These are phyloP conservation scores for Cremastinae sp. DNA, from an alignment of 2,888 invertebrate genomes.

Conservation along the genomic window DNA sequence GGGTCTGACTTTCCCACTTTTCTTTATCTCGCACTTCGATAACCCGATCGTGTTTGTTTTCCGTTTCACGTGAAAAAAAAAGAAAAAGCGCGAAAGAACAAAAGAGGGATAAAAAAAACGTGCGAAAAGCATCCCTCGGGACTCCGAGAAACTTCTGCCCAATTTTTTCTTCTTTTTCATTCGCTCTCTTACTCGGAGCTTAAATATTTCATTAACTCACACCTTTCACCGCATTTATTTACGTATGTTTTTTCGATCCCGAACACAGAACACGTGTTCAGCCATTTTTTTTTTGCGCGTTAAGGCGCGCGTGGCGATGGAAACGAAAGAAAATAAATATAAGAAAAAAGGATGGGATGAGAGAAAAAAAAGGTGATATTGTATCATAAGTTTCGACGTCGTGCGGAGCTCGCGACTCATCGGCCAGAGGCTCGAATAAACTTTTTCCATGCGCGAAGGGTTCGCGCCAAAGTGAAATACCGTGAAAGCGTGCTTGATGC, in stretches of 20 bases:
- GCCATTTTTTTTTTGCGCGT: slow-evolving; percentile 6
- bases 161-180: slow-evolving; percentile 11
- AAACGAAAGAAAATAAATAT: slow-evolving; percentile 8
- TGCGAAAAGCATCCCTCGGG: slow-evolving; percentile 16
- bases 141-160: slow-evolving; percentile 16
- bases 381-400: no score
- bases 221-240: slow-evolving; percentile 20
- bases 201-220: slow-evolving; percentile 38
- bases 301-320: neutral
- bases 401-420: no score
- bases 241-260: slow-evolving; percentile 20
- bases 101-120: neutral
- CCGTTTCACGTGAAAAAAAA: slow-evolving; percentile 3
- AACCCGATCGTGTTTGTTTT: slow-evolving; percentile 36
- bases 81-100: neutral
- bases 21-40: slow-evolving; percentile 15
- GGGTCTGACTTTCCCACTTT: neutral
- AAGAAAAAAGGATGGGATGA: neutral
- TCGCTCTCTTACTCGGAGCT: slow-evolving; percentile 11
- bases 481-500: no score
- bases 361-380: no score
- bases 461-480: no score
- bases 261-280: slow-evolving; percentile 5
- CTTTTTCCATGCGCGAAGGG: no score
- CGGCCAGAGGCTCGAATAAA: no score